Percentiles rank a stretch among this genome's conserved stretches.
phyloP scores from a whole-genome alignment of 2,113 vertebrate genomes.

The Cricetomys ansorgei region DNA sequence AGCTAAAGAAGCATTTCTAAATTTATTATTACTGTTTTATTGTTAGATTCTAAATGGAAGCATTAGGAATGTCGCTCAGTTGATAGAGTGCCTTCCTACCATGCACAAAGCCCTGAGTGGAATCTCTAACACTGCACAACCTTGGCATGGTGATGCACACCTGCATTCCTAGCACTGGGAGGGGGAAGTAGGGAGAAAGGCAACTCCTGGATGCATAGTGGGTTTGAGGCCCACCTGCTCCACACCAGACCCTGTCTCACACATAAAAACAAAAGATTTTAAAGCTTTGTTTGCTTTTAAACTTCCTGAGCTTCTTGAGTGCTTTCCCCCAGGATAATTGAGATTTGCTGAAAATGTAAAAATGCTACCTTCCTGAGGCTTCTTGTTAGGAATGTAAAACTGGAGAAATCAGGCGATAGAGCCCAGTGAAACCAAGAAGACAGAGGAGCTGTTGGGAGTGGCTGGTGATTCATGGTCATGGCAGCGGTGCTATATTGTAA shows the following conservation, averaged over 20 bases:
- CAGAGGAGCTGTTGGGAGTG: background rate
- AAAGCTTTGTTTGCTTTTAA: background rate
- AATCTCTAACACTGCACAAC: background rate
- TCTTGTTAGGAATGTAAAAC: background rate
- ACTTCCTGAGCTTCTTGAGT: background rate
- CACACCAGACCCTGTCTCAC: background rate
- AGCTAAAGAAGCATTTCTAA: background rate
- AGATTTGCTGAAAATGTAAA: constrained; percentile 34
- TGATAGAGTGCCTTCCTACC: background rate
- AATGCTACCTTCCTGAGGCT: background rate
- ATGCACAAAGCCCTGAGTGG: too few species aligned
- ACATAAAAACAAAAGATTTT: background rate
- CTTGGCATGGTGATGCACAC: too few species aligned
- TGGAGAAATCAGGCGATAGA: background rate
- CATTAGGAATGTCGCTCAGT: background rate
- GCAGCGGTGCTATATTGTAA: too few species aligned
- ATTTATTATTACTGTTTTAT: background rate
- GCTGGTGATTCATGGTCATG: background rate
- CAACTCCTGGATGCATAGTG: background rate
- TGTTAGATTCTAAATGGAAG: background rate
- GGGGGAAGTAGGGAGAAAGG: too few species aligned
- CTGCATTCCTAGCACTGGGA: too few species aligned
- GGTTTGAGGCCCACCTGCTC: background rate
- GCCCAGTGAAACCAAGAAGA: background rate
- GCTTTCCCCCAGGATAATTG: background rate